A percentile compares a stretch with the other conserved stretches of the same genome.
phyloP scores from a whole-genome alignment of 2,113 vertebrate species.

The Oryzias melastigma region DNA sequence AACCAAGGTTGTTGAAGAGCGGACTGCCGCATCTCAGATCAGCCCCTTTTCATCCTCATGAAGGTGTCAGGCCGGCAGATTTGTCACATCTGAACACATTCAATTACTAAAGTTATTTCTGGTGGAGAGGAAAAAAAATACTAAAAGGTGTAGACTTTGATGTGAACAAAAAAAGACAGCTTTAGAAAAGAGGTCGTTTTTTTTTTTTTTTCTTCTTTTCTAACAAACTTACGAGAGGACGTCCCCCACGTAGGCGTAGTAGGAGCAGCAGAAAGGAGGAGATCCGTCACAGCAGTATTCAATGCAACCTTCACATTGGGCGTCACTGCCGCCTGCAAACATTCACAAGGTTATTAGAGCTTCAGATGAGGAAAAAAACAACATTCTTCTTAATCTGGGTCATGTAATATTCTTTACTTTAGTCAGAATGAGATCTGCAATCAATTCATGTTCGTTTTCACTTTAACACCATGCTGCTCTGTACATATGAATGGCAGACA shows the following conservation, averaged over 20 bases:
- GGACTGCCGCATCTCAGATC: not conserved
- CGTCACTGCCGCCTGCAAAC: constrained; percentile 76
- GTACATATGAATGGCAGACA: too few species aligned
- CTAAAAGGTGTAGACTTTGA: not conserved
- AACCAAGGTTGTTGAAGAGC: constrained; percentile 8
- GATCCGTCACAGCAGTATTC: constrained; percentile 91
- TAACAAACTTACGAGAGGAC: constrained; percentile 86
- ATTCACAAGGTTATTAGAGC: not conserved
- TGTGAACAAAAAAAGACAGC: not conserved
- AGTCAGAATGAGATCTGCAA: too few species aligned
- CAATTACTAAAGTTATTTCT: not conserved
- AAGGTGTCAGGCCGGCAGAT: not conserved
- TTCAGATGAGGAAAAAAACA: not conserved
- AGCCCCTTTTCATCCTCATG: not conserved
- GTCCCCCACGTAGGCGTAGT: constrained; percentile 93
- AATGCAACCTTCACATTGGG: constrained; percentile 85
- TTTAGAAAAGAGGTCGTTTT: accelerated
- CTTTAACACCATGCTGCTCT: too few species aligned
- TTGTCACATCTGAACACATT: not conserved
- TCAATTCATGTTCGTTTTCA: too few species aligned
- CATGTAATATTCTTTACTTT: not conserved
- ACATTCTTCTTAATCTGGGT: not conserved
- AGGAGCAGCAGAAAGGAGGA: constrained; percentile 90
- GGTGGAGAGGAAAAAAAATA: not conserved
- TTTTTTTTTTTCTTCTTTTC: too few species aligned